Base-by-base conservation (phyloP, 2,888 invertebrate species). In the Noctuana brunneofusca region DNA sequence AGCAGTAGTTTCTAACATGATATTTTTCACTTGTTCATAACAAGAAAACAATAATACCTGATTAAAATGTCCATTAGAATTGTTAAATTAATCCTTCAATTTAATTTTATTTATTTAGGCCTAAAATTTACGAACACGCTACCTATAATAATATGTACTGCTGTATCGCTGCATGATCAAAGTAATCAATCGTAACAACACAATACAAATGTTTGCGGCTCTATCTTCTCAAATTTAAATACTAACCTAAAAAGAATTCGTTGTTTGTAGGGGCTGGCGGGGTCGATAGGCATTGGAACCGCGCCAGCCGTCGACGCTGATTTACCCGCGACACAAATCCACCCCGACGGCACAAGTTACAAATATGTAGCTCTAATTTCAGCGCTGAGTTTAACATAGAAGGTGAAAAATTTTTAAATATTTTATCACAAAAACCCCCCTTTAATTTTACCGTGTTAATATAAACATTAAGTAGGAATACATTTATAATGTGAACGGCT, bases 261-360 rank as follows among this genome's bases (percentile, higher is more conserved):
- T 35, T 11, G 32, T 53, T 48, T 59, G 38, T 64, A 65, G 66
- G 65, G 68, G 66, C 67, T 65, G 70, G 60, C 74, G 77, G 79
- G 85, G 86, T 89, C 88, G 89, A 88, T 87, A 87, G 86, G 84
- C 82, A 64, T 68, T 92, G 92, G 92, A 88, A 85, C 78, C 80
- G 80, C 81, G 92, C 93, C 93, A 93, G 90, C 80, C 82, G 77
- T 70, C 69, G 69, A 70, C 66, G 73, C 38, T 14, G 38, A 14
- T 38, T 38, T 35, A 35, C 35, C n/a, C 35, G 35, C 32, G 32
- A 35, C 79, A 84, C 84, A 81, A 87, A 89, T 85, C 84, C 82
- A 82, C 83, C 84, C 84, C 81, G 80, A 76, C 79, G 73, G 73
- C 72, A 76, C 71, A 20, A 27, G 16, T 59, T 43, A 43, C 52